Evolutionary conservation across 2,113 vertebrate genomes (phyloP).

Genomic region (Colius striatus): DNA sequence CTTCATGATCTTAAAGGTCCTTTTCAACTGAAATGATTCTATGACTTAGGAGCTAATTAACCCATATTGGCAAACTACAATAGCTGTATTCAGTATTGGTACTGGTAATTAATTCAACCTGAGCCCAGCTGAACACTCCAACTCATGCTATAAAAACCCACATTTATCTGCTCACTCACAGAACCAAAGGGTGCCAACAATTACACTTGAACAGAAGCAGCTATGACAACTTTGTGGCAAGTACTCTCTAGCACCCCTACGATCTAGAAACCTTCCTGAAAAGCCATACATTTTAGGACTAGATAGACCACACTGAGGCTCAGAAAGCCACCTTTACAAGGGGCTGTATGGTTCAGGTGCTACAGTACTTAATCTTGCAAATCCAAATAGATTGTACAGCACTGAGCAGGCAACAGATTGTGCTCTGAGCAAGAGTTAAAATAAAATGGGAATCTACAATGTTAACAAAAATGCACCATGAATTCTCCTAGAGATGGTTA

Average conservation of each 20-base stretch:
- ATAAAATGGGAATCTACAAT: background rate
- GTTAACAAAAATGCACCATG: background rate
- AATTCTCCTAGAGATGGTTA: background rate
- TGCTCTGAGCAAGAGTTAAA: background rate
- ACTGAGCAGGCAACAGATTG: background rate
- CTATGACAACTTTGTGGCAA: background rate
- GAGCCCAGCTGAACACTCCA: background rate
- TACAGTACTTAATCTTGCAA: background rate
- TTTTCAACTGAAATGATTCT: too few species aligned
- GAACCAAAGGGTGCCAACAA: background rate
- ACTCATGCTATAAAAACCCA: background rate
- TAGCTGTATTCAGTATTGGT: background rate
- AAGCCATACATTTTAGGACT: background rate
- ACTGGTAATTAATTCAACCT: background rate
- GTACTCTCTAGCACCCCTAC: background rate
- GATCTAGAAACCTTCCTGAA: background rate
- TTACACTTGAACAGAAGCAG: background rate
- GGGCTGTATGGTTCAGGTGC: background rate
- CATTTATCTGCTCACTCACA: background rate
- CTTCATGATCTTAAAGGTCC: too few species aligned
- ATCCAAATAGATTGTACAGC: background rate
- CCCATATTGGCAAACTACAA: background rate
- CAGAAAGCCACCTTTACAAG: background rate
- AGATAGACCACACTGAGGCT: background rate
- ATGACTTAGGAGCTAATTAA: background rate